These are phyloP conservation scores for Rotaria macrura DNA, from an alignment of 2,888 invertebrate species.

Conservation along the genomic window DNA sequence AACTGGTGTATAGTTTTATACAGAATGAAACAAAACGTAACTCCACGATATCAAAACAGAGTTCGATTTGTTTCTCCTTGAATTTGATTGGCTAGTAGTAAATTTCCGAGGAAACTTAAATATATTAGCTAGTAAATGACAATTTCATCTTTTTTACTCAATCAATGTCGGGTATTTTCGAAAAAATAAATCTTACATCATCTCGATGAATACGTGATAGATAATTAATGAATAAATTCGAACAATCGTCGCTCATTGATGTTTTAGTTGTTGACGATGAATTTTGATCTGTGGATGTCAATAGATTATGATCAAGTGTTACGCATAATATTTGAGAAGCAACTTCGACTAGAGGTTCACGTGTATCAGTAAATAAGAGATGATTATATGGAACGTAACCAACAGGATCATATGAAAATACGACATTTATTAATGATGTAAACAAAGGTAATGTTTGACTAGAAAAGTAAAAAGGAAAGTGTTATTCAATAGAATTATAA, in stretches of 20 bases:
- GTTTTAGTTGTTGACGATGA: neutral
- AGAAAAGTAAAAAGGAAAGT: neutral
- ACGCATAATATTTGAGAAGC: constrained; percentile 49
- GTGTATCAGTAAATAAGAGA: constrained; percentile 76
- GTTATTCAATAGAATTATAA: neutral
- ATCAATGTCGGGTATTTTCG: too few species aligned
- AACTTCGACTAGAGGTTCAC: constrained; percentile 85
- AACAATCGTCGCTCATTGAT: neutral
- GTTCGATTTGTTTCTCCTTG: too few species aligned
- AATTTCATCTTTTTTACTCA: too few species aligned
- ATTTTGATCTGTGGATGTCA: neutral
- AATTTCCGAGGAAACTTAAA: too few species aligned
- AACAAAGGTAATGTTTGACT: constrained; percentile 89
- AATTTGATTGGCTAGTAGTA: too few species aligned
- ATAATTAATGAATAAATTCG: constrained; percentile 92
- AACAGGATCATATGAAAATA: constrained; percentile 95
- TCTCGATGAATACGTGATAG: constrained; percentile 92
- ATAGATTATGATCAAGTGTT: constrained; percentile 6
- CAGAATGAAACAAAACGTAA: too few species aligned
- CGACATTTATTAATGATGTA: constrained; percentile 87
- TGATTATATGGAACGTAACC: constrained; percentile 93
- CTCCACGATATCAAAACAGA: too few species aligned
- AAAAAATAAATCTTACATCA: constrained; percentile 53
- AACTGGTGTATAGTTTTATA: too few species aligned
- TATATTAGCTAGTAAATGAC: too few species aligned